Percentiles rank a stretch among this genome's conserved stretches.
Evolutionary conservation across 2,113 vertebrate genomes (phyloP).

Genomic region (Pedionomus torquatus): DNA sequence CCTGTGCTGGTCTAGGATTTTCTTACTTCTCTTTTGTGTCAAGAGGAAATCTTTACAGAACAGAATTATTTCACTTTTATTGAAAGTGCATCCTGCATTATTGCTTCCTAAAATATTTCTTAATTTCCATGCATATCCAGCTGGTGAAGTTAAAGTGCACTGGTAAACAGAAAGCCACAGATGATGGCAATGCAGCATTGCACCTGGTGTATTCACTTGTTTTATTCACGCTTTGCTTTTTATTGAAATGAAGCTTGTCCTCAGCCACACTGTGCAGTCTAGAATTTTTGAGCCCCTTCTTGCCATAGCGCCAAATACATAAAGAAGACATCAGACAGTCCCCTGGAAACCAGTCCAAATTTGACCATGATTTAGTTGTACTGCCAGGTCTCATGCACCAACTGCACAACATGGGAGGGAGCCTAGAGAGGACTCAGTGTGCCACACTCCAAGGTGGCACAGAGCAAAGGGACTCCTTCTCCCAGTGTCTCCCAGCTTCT

Average conservation of each 20-base stretch:
- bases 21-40: neutral
- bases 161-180: neutral
- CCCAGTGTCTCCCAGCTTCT: neutral
- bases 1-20: neutral
- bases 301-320: neutral
- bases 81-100: neutral
- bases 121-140: neutral
- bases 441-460: neutral
- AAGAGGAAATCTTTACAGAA: neutral
- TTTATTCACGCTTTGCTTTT: neutral
- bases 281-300: neutral
- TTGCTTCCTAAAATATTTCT: neutral
- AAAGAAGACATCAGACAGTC: neutral
- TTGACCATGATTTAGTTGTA: neutral
- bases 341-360: neutral
- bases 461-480: accelerated
- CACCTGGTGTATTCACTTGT: neutral
- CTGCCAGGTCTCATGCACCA: neutral
- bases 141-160: neutral
- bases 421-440: accelerated
- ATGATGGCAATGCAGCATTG: neutral
- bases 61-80: neutral
- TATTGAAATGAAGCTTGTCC: neutral
- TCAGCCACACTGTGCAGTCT: neutral
- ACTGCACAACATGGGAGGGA: accelerated